Conservation (phyloP, 2,113 vertebrate species). For the Eulemur macaco region DNA sequence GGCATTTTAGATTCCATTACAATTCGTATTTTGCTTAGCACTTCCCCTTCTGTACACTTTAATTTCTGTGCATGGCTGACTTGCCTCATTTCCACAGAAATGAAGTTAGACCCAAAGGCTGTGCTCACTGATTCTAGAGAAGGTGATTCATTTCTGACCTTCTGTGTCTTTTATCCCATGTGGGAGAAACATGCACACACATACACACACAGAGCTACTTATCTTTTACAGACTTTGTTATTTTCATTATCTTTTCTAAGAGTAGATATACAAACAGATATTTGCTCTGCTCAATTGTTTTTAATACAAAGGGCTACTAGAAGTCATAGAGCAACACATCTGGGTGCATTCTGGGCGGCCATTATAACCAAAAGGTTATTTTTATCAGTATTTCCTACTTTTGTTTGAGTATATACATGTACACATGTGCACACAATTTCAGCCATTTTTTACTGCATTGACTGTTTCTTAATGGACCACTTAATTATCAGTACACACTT, state of each 20-base stretch:
- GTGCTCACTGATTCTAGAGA: neutral
- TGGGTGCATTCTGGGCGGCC: neutral
- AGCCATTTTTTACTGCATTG: neutral
- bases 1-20: constrained; percentile 75
- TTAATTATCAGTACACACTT: neutral
- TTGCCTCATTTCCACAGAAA: constrained; percentile 48
- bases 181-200: neutral
- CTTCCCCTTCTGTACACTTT: constrained; percentile 47
- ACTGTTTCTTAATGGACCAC: neutral
- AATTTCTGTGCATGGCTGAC: constrained; percentile 72
- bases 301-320: neutral
- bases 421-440: neutral
- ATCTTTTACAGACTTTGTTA: neutral
- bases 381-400: neutral
- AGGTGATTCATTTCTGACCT: constrained; percentile 5
- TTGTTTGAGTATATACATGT: neutral
- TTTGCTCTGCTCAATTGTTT: constrained; percentile 29
- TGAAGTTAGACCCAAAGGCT: constrained; percentile 56
- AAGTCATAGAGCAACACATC: neutral
- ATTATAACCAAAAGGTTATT: neutral
- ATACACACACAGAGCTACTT: neutral
- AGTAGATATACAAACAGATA: constrained; percentile 9
- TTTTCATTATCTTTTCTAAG: constrained; percentile 27
- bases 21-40: constrained; percentile 71
- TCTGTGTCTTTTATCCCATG: neutral